Evolutionary conservation across 2,888 invertebrate species (phyloP).

Genomic region (Loripinus fragilis): DNA sequence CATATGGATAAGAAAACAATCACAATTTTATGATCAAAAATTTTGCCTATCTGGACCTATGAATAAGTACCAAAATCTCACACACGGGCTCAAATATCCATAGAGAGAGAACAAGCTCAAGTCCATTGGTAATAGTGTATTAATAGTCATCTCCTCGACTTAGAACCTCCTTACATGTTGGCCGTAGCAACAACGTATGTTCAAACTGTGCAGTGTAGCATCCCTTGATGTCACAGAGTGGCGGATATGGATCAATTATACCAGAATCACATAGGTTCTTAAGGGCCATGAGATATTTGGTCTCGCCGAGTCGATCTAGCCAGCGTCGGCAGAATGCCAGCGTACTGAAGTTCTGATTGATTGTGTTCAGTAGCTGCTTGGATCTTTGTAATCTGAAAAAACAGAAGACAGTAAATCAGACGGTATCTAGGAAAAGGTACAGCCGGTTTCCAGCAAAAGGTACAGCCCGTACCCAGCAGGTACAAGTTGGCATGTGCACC

Average conservation of each 20-base stretch:
- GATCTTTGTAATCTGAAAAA: slow-evolving; percentile 91
- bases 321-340: slow-evolving; percentile 99
- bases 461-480: too few relatives aligned
- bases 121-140: neutral
- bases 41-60: too few relatives aligned
- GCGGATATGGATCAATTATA: slow-evolving; percentile 99
- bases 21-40: too few relatives aligned
- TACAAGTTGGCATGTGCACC: too few relatives aligned
- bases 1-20: too few relatives aligned
- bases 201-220: slow-evolving; percentile 99
- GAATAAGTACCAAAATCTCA: too few relatives aligned
- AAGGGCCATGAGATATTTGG: slow-evolving; percentile 98
- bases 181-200: slow-evolving; percentile 98
- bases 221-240: slow-evolving; percentile 97
- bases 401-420: too few relatives aligned
- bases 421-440: too few relatives aligned
- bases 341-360: slow-evolving; percentile 98
- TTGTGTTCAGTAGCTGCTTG: slow-evolving; percentile 94
- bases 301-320: slow-evolving; percentile 98
- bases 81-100: too few relatives aligned
- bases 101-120: too few relatives aligned
- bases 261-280: slow-evolving; percentile 99
- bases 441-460: too few relatives aligned
- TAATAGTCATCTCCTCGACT: slow-evolving; percentile 98
- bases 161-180: slow-evolving; percentile 99